These are phyloP conservation scores for Parapsyche elsis DNA, from an alignment of 1,140 invertebrate genomes.

Conservation along the genomic window DNA sequence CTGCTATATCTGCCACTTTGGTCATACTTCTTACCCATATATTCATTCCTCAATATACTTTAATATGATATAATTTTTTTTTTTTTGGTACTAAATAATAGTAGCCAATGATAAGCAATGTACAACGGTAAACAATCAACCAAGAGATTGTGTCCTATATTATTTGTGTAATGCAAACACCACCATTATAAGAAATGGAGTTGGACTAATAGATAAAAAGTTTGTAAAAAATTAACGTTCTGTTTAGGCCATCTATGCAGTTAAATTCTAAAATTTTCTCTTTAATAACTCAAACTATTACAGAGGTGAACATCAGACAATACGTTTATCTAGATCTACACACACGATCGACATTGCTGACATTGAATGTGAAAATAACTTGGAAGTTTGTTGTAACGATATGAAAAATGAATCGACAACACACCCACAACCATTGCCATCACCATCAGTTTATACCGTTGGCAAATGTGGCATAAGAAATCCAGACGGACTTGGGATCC, in stretches of 20 bases:
- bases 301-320: too few species aligned
- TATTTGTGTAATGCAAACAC: conserved; percentile 72
- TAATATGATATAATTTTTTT: too few species aligned
- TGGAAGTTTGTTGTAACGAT: conserved; percentile 73
- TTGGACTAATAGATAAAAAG: conserved; percentile 79
- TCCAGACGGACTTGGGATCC: conserved; percentile 75
- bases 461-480: conserved; percentile 79
- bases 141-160: conserved; percentile 67
- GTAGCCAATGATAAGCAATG: conserved; percentile 25
- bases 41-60: too few species aligned
- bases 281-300: too few species aligned
- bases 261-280: too few species aligned
- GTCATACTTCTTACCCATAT: too few species aligned
- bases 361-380: conserved; percentile 72
- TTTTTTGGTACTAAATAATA: not conserved
- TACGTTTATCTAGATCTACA: too few species aligned
- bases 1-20: not conserved
- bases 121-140: not conserved
- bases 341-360: too few species aligned
- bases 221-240: too few species aligned
- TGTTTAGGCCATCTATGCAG: too few species aligned
- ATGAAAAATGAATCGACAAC: conserved; percentile 35
- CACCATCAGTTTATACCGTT: not conserved
- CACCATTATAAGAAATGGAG: conserved; percentile 76
- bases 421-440: not conserved